Evolutionary conservation across 2,113 vertebrate species (phyloP).

Genomic region (Cinclus cinclus): DNA sequence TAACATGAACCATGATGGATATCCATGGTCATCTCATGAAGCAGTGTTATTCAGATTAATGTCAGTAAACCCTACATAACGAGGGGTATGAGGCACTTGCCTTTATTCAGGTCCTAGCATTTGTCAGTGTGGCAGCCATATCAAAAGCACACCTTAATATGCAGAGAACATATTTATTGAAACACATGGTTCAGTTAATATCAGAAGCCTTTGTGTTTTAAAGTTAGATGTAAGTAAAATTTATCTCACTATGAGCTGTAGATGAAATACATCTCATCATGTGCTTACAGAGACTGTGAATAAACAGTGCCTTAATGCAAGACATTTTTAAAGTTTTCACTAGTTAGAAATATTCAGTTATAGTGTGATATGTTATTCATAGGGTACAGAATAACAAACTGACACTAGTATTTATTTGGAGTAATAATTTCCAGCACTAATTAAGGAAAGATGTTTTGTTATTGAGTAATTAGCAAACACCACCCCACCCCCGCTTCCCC

Average conservation of each 20-base stretch:
- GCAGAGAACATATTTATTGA: not conserved
- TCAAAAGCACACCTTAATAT: not conserved
- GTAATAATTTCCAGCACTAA: not conserved
- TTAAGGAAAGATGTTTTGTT: not conserved
- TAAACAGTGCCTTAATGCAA: not conserved
- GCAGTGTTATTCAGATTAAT: not conserved
- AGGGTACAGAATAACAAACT: not conserved
- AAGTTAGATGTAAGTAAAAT: not conserved
- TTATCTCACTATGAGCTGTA: not conserved
- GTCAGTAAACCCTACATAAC: not conserved
- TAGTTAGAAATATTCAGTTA: not conserved
- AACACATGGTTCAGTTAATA: not conserved
- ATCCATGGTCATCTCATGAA: not conserved
- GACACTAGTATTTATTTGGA: not conserved
- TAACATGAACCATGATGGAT: not conserved
- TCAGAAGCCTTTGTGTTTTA: not conserved
- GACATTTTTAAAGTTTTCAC: not conserved
- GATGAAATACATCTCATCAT: not conserved
- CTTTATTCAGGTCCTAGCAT: not conserved
- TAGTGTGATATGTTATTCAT: not conserved
- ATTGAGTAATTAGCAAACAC: not conserved
- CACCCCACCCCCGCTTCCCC: not conserved
- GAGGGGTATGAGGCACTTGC: not conserved
- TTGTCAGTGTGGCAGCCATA: not conserved
- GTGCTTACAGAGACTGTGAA: not conserved